phyloP scores from a whole-genome alignment of 1,140 invertebrate species.

The Papilio polytes region DNA sequence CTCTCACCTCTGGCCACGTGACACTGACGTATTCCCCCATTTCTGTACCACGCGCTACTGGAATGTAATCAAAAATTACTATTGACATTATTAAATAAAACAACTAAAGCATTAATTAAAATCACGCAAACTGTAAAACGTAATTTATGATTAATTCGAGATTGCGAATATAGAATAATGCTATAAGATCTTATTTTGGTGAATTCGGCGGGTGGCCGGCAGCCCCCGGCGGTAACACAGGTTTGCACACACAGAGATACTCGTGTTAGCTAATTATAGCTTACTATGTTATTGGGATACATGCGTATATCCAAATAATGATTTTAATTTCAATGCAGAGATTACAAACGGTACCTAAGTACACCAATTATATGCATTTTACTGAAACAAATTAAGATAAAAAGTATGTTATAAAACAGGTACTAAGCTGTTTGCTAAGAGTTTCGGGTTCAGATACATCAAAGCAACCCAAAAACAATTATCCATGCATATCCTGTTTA shows the following conservation, averaged over 20 bases:
- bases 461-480: too few species aligned
- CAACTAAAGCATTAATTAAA: background rate
- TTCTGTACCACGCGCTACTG: background rate
- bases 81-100: background rate
- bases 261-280: background rate
- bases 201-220: constrained; percentile 58
- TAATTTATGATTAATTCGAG: constrained; percentile 44
- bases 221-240: constrained; percentile 40
- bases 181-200: constrained; percentile 57
- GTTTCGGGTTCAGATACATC: too few species aligned
- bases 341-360: background rate
- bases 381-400: background rate
- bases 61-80: constrained; percentile 14
- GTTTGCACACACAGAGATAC: background rate
- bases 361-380: background rate
- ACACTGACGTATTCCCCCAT: constrained; percentile 56
- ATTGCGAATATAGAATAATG: constrained; percentile 47
- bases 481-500: too few species aligned
- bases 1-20: constrained; percentile 61
- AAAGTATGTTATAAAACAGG: background rate
- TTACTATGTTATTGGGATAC: background rate
- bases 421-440: too few species aligned
- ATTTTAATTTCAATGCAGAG: background rate
- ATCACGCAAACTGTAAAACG: background rate
- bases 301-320: background rate